Conservation (phyloP, 2,113 vertebrate genomes). For the Chaetodon auriga region DNA sequence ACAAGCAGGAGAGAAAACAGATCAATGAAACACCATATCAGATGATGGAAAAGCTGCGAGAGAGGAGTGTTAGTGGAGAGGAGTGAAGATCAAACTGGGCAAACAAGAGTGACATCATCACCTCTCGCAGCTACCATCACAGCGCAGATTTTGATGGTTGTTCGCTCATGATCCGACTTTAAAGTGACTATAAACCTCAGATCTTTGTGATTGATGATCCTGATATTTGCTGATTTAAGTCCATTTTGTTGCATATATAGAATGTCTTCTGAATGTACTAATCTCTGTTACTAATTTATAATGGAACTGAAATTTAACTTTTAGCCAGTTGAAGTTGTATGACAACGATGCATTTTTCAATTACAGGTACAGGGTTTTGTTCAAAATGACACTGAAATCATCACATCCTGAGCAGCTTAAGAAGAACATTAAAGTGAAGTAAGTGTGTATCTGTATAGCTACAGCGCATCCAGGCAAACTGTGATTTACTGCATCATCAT, state of each 20-base stretch:
- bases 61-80: slow-evolving; percentile 40
- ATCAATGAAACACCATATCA: slow-evolving; percentile 73
- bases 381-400: not conserved
- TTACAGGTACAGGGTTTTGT: not conserved
- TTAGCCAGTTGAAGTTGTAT: not conserved
- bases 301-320: slow-evolving; percentile 1
- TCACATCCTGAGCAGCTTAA: not conserved
- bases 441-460: no score
- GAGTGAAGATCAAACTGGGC: slow-evolving; percentile 60
- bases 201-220: slow-evolving; percentile 16
- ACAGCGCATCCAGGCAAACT: not conserved
- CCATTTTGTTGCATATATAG: not conserved
- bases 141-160: not conserved
- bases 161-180: slow-evolving; percentile 17
- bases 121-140: slow-evolving; percentile 11
- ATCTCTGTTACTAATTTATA: not conserved
- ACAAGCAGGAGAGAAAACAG: slow-evolving; percentile 70
- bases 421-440: no score
- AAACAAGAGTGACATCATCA: slow-evolving; percentile 57
- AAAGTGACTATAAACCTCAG: slow-evolving; percentile 17
- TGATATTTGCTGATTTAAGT: not conserved
- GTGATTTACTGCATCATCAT: not conserved
- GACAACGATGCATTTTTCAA: not conserved
- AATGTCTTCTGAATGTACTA: not conserved
- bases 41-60: slow-evolving; percentile 69